phyloP scores from a whole-genome alignment of 2,888 invertebrate genomes.

The Meandrusa payeni region DNA sequence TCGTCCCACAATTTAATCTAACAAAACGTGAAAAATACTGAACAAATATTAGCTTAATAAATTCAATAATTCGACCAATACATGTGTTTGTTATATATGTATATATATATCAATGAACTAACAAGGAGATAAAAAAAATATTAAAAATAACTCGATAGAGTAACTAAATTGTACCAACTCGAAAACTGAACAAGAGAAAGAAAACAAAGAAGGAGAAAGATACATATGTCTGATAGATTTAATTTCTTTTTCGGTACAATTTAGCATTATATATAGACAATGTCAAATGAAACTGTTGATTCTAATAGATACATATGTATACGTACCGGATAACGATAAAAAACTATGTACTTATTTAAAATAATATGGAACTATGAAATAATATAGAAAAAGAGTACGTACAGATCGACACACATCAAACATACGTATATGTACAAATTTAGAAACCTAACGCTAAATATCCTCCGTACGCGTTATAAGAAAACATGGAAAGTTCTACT shows the following conservation, averaged over 20 bases:
- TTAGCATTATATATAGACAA: neutral
- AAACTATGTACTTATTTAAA: constrained; percentile 10
- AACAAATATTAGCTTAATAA: neutral
- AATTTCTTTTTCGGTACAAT: neutral
- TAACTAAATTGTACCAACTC: constrained; percentile 3
- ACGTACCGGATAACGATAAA: neutral
- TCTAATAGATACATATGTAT: neutral
- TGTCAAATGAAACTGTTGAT: neutral
- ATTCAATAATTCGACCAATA: neutral
- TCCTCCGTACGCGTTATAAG: constrained; percentile 28
- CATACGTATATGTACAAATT: constrained; percentile 37
- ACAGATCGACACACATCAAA: constrained; percentile 33
- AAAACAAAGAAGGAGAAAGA: no score
- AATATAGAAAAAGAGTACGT: constrained; percentile 24
- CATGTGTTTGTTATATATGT: neutral
- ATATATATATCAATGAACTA: constrained; percentile 1
- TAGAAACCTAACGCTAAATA: constrained; percentile 29
- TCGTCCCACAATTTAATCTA: constrained; percentile 1
- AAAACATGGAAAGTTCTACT: constrained; percentile 28
- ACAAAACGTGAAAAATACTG: constrained; percentile 3
- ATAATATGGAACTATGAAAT: constrained; percentile 21
- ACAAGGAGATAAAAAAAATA: neutral
- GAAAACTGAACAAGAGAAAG: neutral
- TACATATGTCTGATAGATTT: no score
- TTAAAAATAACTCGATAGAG: neutral